A percentile compares a stretch with the other conserved stretches of the same genome.
Conservation (phyloP, 2,888 invertebrate genomes). For the Panzeria rudis region DNA sequence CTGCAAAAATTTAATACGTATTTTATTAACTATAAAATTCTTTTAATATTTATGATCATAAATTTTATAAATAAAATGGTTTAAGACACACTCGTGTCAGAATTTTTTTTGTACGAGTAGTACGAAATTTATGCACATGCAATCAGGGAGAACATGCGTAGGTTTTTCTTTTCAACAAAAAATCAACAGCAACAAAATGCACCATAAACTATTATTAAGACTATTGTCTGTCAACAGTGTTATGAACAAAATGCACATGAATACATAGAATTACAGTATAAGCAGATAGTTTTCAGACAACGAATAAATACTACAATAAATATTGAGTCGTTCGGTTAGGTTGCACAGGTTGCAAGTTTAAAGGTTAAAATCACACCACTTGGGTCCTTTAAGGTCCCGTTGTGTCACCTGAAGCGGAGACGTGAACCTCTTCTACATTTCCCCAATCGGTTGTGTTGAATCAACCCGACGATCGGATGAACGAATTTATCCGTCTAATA, state of each 20-base stretch:
- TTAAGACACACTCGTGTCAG: not conserved
- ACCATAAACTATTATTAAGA: slow-evolving; percentile 14
- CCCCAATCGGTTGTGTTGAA: too few species aligned
- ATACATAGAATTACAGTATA: slow-evolving; percentile 3
- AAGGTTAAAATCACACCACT: too few species aligned
- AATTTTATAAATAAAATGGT: not conserved
- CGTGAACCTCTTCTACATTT: too few species aligned
- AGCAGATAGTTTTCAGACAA: not conserved
- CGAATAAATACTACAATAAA: not conserved
- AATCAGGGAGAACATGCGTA: slow-evolving; percentile 39
- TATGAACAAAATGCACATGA: not conserved
- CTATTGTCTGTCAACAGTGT: slow-evolving; percentile 12
- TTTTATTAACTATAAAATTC: slow-evolving; percentile 10
- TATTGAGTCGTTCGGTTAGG: too few species aligned
- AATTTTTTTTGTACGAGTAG: not conserved
- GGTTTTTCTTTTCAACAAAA: slow-evolving; percentile 27
- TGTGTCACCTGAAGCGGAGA: too few species aligned
- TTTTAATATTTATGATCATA: slow-evolving; percentile 15
- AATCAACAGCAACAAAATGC: not conserved
- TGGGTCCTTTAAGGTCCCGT: too few species aligned
- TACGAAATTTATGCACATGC: slow-evolving; percentile 30
- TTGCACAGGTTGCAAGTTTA: too few species aligned
- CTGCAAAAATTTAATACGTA: slow-evolving; percentile 8
- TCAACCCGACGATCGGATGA: too few species aligned
- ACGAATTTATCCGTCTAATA: too few species aligned